Evolutionary conservation across 2,888 invertebrate species (phyloP).

Genomic region (Panzeria rudis): DNA sequence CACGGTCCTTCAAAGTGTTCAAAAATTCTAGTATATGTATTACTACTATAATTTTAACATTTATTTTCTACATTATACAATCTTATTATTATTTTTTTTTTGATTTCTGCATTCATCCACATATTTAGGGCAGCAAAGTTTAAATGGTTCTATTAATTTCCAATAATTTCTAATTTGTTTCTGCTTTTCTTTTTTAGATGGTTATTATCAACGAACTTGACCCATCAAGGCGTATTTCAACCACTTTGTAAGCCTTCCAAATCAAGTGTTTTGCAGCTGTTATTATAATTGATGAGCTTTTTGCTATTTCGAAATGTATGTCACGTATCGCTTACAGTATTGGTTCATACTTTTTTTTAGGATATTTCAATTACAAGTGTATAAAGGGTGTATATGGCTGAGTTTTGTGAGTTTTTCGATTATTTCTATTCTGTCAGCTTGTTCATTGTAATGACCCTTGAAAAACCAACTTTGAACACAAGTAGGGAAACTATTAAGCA

Average conservation of each 20-base stretch:
- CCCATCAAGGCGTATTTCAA: constrained; percentile 35
- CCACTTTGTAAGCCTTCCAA: constrained; percentile 39
- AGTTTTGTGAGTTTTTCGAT: background rate
- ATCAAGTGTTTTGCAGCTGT: constrained; percentile 58
- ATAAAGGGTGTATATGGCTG: background rate
- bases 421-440: constrained; percentile 5
- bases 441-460: constrained; percentile 39
- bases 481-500: constrained; percentile 19
- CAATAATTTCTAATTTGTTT: constrained; percentile 48
- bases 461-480: constrained; percentile 22
- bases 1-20: no score
- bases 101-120: no score
- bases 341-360: background rate
- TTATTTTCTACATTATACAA: no score
- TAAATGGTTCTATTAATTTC: constrained; percentile 56
- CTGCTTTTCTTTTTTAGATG: background rate
- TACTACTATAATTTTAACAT: no score
- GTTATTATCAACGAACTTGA: background rate
- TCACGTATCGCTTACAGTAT: constrained; percentile 50
- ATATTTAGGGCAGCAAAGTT: constrained; percentile 1
- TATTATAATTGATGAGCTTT: constrained; percentile 59
- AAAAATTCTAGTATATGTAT: no score
- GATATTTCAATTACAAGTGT: constrained; percentile 2
- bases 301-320: constrained; percentile 34
- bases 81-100: no score